Evolutionary conservation across 2,113 vertebrate species (phyloP).

Genomic region (Lipotes vexillifer): DNA sequence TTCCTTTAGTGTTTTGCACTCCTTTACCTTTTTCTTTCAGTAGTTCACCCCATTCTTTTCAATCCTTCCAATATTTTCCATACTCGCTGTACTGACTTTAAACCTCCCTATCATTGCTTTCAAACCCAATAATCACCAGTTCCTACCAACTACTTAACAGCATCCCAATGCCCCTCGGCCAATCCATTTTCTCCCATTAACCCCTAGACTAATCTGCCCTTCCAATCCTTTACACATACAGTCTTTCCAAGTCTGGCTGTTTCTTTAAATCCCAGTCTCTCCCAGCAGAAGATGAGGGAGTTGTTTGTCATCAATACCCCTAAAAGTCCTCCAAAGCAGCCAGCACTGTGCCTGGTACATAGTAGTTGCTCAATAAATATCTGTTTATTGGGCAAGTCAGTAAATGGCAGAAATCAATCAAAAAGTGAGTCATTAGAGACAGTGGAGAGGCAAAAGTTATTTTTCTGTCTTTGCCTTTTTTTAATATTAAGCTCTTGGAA

Average conservation of each 20-base stretch:
- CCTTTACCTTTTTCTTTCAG: not conserved
- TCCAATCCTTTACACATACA: not conserved
- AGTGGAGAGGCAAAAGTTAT: not conserved
- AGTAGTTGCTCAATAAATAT: not conserved
- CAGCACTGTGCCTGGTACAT: not conserved
- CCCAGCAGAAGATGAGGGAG: not conserved
- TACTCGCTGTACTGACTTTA: not conserved
- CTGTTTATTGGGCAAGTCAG: not conserved
- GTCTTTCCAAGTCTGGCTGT: not conserved
- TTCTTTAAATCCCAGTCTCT: not conserved
- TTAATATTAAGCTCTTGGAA: not conserved
- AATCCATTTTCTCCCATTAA: not conserved
- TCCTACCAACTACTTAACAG: not conserved
- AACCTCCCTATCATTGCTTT: not conserved
- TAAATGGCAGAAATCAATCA: not conserved
- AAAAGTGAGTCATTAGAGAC: not conserved
- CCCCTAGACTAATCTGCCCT: not conserved
- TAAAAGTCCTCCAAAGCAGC: not conserved
- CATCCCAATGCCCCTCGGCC: not conserved
- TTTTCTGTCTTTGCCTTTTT: constrained; percentile 6
- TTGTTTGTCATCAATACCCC: not conserved
- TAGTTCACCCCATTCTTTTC: not conserved
- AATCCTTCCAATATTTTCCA: not conserved
- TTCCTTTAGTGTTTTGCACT: not conserved
- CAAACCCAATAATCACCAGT: not conserved